Conservation (phyloP, 2,888 invertebrate genomes). For the Bimastos eiseni region DNA sequence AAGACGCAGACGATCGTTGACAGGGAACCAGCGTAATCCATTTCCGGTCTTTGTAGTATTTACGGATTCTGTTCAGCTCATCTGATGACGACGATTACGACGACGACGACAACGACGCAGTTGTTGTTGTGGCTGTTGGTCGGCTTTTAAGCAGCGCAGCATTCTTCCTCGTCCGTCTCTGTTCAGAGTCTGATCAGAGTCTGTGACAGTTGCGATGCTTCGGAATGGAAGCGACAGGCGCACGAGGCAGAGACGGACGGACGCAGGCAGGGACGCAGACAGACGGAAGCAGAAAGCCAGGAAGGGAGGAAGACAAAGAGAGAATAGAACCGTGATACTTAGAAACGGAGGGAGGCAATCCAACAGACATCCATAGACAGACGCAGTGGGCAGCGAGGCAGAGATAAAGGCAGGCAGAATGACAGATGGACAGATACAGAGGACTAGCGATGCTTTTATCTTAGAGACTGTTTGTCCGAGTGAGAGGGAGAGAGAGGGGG, state of each 20-base stretch:
- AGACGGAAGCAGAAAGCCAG: no score
- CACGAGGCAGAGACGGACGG: no score
- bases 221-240: background rate
- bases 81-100: background rate
- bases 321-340: background rate
- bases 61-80: background rate
- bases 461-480: background rate
- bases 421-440: background rate
- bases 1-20: background rate
- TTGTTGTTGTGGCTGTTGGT: background rate
- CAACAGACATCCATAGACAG: background rate
- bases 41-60: conserved; percentile 2
- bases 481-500: background rate
- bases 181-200: background rate
- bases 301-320: background rate
- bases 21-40: conserved; percentile 7
- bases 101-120: background rate
- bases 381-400: background rate
- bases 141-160: background rate
- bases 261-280: background rate
- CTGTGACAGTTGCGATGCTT: background rate
- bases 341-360: background rate
- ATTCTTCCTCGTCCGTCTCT: background rate
- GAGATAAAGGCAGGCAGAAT: background rate
- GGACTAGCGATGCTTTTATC: background rate